These are phyloP conservation scores for Tenebrio molitor DNA, from an alignment of 1,140 invertebrate species.

Conservation along the genomic window DNA sequence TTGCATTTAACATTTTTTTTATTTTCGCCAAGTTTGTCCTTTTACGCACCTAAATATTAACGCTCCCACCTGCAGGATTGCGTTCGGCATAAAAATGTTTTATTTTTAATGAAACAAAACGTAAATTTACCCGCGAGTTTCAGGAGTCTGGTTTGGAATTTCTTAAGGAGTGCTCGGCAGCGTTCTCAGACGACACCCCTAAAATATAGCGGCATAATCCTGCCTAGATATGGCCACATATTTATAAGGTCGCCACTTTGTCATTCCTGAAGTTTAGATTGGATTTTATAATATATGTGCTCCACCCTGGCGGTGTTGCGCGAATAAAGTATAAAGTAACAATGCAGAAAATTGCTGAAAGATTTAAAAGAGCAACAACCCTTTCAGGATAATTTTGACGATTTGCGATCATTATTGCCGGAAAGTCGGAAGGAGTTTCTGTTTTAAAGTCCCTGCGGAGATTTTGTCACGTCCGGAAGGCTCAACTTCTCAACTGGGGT, in stretches of 20 bases:
- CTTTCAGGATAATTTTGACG: slow-evolving; percentile 7
- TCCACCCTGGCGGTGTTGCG: background rate
- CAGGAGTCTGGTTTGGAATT: slow-evolving; percentile 34
- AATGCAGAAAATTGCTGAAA: slow-evolving; percentile 39
- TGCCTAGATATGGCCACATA: slow-evolving; percentile 65
- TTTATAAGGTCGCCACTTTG: slow-evolving; percentile 66
- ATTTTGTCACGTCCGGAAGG: slow-evolving; percentile 66
- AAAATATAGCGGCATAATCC: slow-evolving; percentile 65
- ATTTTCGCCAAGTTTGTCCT: background rate
- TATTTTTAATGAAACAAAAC: slow-evolving; percentile 14
- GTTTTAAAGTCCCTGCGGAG: slow-evolving; percentile 64
- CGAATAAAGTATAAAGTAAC: slow-evolving; percentile 42
- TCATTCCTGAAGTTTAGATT: slow-evolving; percentile 65
- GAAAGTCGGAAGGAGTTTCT: slow-evolving; percentile 28
- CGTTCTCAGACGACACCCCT: slow-evolving; percentile 58
- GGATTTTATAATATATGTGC: slow-evolving; percentile 54
- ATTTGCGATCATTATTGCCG: slow-evolving; percentile 17
- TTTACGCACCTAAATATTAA: no score
- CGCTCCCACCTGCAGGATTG: no score
- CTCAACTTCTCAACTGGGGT: slow-evolving; percentile 60
- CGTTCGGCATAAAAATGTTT: background rate
- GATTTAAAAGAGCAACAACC: slow-evolving; percentile 33
- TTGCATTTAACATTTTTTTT: no score
- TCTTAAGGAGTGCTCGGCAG: slow-evolving; percentile 19
- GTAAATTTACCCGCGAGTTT: slow-evolving; percentile 2